phyloP scores from a whole-genome alignment of 1,140 invertebrate species.

The Babylonia areolata region DNA sequence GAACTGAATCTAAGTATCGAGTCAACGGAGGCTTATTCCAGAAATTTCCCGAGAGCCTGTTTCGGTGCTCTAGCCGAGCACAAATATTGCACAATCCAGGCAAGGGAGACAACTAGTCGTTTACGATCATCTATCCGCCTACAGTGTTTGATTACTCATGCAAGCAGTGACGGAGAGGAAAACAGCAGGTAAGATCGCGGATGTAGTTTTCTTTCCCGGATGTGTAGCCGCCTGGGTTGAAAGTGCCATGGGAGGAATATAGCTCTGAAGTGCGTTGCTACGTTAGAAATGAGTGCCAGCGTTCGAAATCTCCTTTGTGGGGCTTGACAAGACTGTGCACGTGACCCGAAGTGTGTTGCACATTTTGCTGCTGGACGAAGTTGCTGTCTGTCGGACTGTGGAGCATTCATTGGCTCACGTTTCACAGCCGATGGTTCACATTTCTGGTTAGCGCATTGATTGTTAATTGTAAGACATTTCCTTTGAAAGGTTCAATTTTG shows the following conservation, averaged over 20 bases:
- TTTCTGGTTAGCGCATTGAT: not conserved
- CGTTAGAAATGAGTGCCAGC: not conserved
- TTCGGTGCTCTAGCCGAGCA: not conserved
- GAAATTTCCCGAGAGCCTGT: not conserved
- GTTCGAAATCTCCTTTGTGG: not conserved
- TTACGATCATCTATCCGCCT: constrained; percentile 12
- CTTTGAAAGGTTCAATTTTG: not conserved
- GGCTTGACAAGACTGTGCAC: constrained; percentile 6
- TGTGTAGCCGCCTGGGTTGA: not conserved
- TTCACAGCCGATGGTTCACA: not conserved
- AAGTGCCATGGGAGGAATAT: not conserved
- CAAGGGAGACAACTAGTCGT: constrained; percentile 8
- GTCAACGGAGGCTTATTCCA: not conserved
- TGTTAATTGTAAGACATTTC: not conserved
- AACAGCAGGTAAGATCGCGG: constrained; percentile 18
- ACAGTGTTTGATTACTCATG: constrained; percentile 17
- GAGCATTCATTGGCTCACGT: not conserved
- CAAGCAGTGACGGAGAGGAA: constrained; percentile 10
- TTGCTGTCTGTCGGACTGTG: constrained; percentile 17
- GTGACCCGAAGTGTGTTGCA: constrained; percentile 18
- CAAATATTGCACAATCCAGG: not conserved
- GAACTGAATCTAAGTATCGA: too few species aligned
- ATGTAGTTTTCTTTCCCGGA: not conserved
- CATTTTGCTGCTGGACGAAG: not conserved
- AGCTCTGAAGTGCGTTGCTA: not conserved